Percentiles rank a stretch among this genome's conserved stretches.
Conservation (phyloP, 2,888 invertebrate genomes). For the Adineta ricciae region DNA sequence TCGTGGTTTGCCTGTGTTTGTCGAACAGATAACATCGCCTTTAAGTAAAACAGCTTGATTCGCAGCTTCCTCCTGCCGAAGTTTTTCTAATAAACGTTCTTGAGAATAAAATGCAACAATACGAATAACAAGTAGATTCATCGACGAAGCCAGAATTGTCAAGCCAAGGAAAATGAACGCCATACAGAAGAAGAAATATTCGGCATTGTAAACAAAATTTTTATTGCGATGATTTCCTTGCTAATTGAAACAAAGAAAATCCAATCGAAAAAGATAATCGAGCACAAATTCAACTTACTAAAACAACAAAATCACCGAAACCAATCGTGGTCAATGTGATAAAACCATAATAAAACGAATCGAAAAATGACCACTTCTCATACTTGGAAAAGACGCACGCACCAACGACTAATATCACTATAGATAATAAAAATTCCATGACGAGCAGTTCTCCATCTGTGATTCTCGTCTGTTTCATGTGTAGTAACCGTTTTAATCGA, state of each 20-base stretch:
- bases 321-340: conserved; percentile 85
- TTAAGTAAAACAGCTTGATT: conserved; percentile 86
- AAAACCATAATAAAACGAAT: conserved; percentile 91
- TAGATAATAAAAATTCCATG: conserved; percentile 59
- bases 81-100: conserved; percentile 86
- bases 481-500: conserved; percentile 70
- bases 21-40: conserved; percentile 72
- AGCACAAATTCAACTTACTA: not conserved
- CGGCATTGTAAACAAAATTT: conserved; percentile 79
- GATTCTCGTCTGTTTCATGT: conserved; percentile 54
- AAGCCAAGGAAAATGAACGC: conserved; percentile 96
- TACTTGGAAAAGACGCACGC: conserved; percentile 85
- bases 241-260: not conserved
- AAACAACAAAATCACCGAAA: not conserved
- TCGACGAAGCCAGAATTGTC: conserved; percentile 94
- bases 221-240: conserved; percentile 57
- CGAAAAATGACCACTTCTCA: conserved; percentile 81
- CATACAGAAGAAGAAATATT: conserved; percentile 87
- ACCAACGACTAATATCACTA: conserved; percentile 76
- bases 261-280: not conserved
- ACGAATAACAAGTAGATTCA: conserved; percentile 83
- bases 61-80: conserved; percentile 73
- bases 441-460: conserved; percentile 27
- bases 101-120: conserved; percentile 96
- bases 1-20: conserved; percentile 38